phyloP scores from a whole-genome alignment of 2,888 invertebrate species.

The Orchesellides sinensis region DNA sequence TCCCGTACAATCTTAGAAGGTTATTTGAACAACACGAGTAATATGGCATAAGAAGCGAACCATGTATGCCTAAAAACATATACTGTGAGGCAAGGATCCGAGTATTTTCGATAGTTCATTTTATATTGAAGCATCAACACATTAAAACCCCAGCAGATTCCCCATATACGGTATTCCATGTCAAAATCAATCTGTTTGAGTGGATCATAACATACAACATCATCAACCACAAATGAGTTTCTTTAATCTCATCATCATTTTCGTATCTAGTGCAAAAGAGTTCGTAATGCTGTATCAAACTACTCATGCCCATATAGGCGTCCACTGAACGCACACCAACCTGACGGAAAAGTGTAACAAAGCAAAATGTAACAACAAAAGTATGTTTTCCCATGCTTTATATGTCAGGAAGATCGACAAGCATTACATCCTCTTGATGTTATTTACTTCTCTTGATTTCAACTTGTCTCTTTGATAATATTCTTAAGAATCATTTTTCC shows the following conservation, averaged over 20 bases:
- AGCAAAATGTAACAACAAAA: slow-evolving; percentile 6
- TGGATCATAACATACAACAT: slow-evolving; percentile 55
- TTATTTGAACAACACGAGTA: too few relatives aligned
- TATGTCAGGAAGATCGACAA: background rate
- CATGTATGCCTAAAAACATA: background rate
- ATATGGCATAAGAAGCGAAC: too few relatives aligned
- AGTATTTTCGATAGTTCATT: background rate
- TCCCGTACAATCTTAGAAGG: too few relatives aligned
- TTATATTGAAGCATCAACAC: slow-evolving; percentile 1
- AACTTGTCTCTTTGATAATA: slow-evolving; percentile 41
- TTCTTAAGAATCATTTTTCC: slow-evolving; percentile 33
- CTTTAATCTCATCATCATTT: slow-evolving; percentile 36
- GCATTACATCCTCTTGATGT: slow-evolving; percentile 4
- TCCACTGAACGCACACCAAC: background rate
- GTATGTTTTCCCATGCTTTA: slow-evolving; percentile 21
- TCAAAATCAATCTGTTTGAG: slow-evolving; percentile 70
- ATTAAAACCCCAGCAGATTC: slow-evolving; percentile 40
- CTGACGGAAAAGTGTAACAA: slow-evolving; percentile 40
- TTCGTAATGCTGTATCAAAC: slow-evolving; percentile 2
- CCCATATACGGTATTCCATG: slow-evolving; percentile 68
- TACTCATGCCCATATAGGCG: slow-evolving; percentile 19
- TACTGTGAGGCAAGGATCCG: background rate
- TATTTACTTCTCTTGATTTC: slow-evolving; percentile 35
- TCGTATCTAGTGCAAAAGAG: slow-evolving; percentile 17
- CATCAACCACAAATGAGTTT: slow-evolving; percentile 47